These are phyloP conservation scores for Pseudopodoces humilis DNA, from an alignment of 2,113 vertebrate genomes.

Conservation along the genomic window DNA sequence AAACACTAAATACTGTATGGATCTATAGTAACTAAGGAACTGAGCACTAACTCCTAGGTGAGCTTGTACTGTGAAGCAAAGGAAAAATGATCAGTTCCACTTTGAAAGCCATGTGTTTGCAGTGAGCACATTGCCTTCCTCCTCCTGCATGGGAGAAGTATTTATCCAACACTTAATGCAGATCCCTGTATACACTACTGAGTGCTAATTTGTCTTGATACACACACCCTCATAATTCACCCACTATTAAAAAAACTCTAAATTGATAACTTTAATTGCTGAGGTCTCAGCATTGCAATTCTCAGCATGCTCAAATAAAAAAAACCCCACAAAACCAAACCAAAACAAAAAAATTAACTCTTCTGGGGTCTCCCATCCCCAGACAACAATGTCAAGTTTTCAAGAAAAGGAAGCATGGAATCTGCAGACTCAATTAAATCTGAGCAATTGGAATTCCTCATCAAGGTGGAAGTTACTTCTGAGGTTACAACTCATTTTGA, in stretches of 20 bases:
- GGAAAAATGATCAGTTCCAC: background rate
- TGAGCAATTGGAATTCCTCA: background rate
- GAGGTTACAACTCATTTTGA: background rate
- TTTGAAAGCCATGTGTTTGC: background rate
- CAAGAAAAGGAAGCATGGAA: background rate
- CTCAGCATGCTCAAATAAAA: background rate
- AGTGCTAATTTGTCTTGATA: background rate
- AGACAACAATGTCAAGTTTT: background rate
- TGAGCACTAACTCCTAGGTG: background rate
- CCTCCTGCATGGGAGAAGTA: background rate
- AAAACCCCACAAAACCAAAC: background rate
- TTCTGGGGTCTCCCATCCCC: background rate
- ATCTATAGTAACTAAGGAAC: background rate
- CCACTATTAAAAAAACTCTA: background rate
- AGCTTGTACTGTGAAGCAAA: background rate
- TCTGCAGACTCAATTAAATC: background rate
- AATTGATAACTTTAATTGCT: background rate
- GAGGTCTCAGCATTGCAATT: background rate
- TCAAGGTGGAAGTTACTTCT: background rate
- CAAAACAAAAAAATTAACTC: background rate
- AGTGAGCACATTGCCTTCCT: background rate
- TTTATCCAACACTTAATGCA: background rate
- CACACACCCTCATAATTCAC: background rate
- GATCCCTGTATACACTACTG: background rate
- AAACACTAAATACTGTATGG: background rate